Base-by-base conservation (phyloP, 2,797 vertebrate genomes). In the Percopsis omiscomaycus region DNA sequence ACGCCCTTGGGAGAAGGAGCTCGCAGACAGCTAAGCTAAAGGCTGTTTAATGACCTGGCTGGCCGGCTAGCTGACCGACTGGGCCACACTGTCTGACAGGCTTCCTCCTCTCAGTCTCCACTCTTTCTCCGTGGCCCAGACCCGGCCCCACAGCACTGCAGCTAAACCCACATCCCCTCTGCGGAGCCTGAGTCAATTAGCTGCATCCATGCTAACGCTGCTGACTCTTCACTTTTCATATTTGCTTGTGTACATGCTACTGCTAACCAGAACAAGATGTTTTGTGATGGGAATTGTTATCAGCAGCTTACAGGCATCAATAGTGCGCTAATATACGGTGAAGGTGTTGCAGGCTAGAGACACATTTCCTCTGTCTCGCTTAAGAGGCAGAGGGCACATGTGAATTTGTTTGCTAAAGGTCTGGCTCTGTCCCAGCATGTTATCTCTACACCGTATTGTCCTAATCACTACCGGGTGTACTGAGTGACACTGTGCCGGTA, bases 81-180 rank as follows among this genome's bases (percentile, higher is more conserved):
- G 12, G 58, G 79, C 83, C 77, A 59, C 53, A 2, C 70, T 13
- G 77, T 87, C 84, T 87, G 64, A 78, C 4, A 16, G 74, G 66
- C 79, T 85, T 87, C 87, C 84, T 84, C 74, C 37, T 52, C n/a
- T 13, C 13, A 1, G 16, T 51, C 58, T 53, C 58, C 58, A 9
- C 42, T n/a, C 66, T 52, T 3, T 27, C n/a, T 30, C 58, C 48
- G 11, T 5, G 49, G 77, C 76, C 74, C 47, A 53, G 71, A 80
- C 64, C 69, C 69, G 47, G 73, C 80, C 68, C 75, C 61, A 57
- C 68, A 52, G 44, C 80, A 56, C 67, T 75, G 55, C 5, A 8
- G 27, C 80, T 71, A 72, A 86, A 88, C 78, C 90, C 85, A 87
- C 84, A 89, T 89, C 79, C 82, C 73, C 72, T 81, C 58, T 63